Conservation (phyloP, 1,140 invertebrate species). For the Subanguina moxae region DNA sequence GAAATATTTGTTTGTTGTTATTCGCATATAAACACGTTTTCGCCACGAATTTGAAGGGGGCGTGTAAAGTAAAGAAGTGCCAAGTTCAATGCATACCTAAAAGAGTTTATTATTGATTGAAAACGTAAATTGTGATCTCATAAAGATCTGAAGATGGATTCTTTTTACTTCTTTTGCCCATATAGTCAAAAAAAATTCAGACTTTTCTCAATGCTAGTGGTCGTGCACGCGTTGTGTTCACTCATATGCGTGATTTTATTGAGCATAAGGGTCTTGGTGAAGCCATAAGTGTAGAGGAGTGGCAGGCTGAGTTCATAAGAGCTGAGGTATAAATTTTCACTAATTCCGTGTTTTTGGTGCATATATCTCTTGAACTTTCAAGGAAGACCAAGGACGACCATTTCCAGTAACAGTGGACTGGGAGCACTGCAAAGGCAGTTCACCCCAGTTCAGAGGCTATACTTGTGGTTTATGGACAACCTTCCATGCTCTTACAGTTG, state of each 20-base stretch:
- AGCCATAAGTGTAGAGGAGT: constrained; percentile 41
- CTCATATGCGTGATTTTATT: constrained; percentile 51
- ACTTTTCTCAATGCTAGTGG: constrained; percentile 44
- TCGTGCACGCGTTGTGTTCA: constrained; percentile 55
- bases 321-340: constrained; percentile 39
- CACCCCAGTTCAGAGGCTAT: constrained; percentile 74
- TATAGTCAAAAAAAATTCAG: constrained; percentile 24
- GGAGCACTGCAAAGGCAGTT: constrained; percentile 78
- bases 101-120: too few relatives aligned
- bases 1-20: too few relatives aligned
- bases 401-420: constrained; percentile 66
- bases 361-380: constrained; percentile 1
- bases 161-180: too few relatives aligned
- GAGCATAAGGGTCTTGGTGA: constrained; percentile 29
- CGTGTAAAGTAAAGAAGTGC: too few relatives aligned
- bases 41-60: too few relatives aligned
- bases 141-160: too few relatives aligned
- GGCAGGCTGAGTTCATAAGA: constrained; percentile 50
- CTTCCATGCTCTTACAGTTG: constrained; percentile 86
- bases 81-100: too few relatives aligned
- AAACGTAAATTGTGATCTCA: too few relatives aligned
- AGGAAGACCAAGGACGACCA: constrained; percentile 48
- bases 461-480: constrained; percentile 92
- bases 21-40: too few relatives aligned
- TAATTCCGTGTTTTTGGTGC: not conserved